Evolutionary conservation across 2,113 vertebrate species (phyloP).

Genomic region (Eurystomus gularis): DNA sequence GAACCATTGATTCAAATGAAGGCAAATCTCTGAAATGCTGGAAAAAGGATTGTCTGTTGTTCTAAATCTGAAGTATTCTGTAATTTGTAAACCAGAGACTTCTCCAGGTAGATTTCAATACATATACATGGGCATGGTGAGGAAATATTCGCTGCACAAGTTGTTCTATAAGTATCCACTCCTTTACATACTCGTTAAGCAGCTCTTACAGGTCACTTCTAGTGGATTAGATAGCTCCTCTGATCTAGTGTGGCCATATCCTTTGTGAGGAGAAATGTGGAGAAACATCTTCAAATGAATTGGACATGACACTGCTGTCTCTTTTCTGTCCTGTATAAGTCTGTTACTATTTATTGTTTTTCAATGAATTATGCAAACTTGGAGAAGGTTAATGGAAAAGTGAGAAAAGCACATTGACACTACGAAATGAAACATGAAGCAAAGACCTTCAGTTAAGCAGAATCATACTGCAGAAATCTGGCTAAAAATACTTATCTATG

Average conservation of each 20-base stretch:
- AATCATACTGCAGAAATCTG: neutral
- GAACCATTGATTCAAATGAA: neutral
- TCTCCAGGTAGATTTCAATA: neutral
- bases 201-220: neutral
- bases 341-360: neutral
- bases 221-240: neutral
- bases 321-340: neutral
- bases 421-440: neutral
- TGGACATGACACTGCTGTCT: neutral
- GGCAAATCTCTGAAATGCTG: neutral
- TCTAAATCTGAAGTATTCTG: neutral
- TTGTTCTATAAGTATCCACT: neutral
- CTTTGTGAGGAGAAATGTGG: neutral
- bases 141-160: neutral
- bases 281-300: neutral
- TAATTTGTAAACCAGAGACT: neutral
- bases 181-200: neutral
- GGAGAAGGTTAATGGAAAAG: neutral
- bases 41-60: neutral
- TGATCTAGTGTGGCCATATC: neutral
- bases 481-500: neutral
- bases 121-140: accelerated
- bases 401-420: neutral
- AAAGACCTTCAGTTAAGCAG: neutral
- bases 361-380: neutral